Evolutionary conservation across 2,113 vertebrate genomes (phyloP), one percentile per base, ranked within the genome.

Genomic region (Lonchura striata): DNA sequence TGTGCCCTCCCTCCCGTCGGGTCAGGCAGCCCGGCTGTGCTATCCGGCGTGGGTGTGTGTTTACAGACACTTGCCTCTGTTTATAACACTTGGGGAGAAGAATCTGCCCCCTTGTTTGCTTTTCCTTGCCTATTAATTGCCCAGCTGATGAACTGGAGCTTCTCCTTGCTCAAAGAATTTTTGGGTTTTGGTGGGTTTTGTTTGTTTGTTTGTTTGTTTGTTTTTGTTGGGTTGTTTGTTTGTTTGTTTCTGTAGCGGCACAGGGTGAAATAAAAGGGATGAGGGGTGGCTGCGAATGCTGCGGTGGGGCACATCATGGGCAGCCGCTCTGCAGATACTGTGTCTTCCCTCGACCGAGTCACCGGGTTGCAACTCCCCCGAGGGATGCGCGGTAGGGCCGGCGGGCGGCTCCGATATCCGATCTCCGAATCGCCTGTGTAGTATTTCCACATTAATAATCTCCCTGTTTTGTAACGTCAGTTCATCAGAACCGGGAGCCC

Each of bases 31-130:
- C 82, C 91, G 74, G 84, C 94, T 95, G 25, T 89, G 37, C 41
- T 83, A 92, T 93, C 82, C 94, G 31, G 84, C 84, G 15, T 69
- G 72, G 68, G 78, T 80, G 94, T 92, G 79, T 96, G 97, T 98
- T 98, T 97, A 97, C 96, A 96, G 97, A 96, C 97, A 97, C 97
- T 98, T 98, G 97, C 96, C 95, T 97, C 97, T 98, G 97, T 98
- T 98, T 98, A 97, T 96, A 97, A 78, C 94, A 76, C 59, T 65
- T 47, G 44, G 56, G 75, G 47, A 42, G 75, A 83, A 66, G 63
- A 72, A 75, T 82, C 92, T 76, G 10, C 49, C 54, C 33, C 72
- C 65, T 85, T 77, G 82, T 94, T 87, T 95, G 95, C 92, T 66
- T 64, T 95, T 27, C 39, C 72, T 91, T 89, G 80, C 46, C 37